Evolutionary conservation across 1,140 invertebrate species (phyloP).

Genomic region (Euwallacea fornicatus): DNA sequence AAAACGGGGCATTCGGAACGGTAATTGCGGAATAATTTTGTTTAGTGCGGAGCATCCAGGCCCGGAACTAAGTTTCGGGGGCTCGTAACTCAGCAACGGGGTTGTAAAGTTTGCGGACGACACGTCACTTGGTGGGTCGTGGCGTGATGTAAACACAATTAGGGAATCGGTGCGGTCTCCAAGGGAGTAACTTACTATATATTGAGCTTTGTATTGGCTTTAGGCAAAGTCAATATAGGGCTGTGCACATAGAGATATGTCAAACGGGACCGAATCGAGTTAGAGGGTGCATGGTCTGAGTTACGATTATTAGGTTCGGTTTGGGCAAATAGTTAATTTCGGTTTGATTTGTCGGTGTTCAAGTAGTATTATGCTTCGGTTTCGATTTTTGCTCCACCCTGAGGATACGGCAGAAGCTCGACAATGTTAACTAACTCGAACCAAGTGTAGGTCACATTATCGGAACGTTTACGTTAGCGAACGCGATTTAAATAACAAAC

Average conservation of each 20-base stretch:
- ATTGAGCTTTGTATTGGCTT: conserved; percentile 43
- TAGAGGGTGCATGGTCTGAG: conserved; percentile 19
- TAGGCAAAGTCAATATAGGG: conserved; percentile 34
- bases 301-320: conserved; percentile 22
- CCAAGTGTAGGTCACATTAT: too few species aligned
- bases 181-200: conserved; percentile 42
- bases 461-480: too few species aligned
- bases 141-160: conserved; percentile 46
- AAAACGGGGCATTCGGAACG: conserved; percentile 4
- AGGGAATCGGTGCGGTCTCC: conserved; percentile 42
- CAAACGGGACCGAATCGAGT: conserved; percentile 30
- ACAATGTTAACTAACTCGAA: too few species aligned
- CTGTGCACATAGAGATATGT: conserved; percentile 31
- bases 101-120: conserved; percentile 41
- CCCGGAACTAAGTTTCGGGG: conserved; percentile 40
- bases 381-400: too few species aligned
- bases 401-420: too few species aligned
- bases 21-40: conserved; percentile 42
- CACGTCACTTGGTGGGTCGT: conserved; percentile 38
- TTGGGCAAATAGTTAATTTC: conserved; percentile 4
- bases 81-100: conserved; percentile 31
- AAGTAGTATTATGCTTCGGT: too few species aligned
- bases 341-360: background rate
- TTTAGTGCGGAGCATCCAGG: conserved; percentile 35
- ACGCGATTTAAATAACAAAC: too few species aligned